Evolutionary conservation across 2,888 invertebrate species (phyloP).

Genomic region (Himalopsyche japonica): DNA sequence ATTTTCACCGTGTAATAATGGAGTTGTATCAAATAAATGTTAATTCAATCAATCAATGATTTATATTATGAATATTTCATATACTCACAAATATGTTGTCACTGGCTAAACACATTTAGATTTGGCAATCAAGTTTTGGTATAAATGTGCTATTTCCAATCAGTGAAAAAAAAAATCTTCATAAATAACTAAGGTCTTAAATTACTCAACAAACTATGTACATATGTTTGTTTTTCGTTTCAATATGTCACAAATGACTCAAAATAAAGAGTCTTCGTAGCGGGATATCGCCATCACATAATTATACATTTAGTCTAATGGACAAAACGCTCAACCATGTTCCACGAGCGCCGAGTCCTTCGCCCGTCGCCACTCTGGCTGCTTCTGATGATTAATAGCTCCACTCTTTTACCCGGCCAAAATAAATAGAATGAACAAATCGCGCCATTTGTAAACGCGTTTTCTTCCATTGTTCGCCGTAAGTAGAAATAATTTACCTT

Average conservation of each 20-base stretch:
- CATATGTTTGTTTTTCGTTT: no score
- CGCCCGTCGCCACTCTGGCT: not conserved
- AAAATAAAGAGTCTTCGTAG: not conserved
- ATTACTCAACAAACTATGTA: no score
- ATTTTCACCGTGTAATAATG: no score
- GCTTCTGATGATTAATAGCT: constrained; percentile 29
- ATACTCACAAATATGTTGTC: no score
- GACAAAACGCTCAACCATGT: not conserved
- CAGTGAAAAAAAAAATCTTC: no score
- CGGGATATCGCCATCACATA: not conserved
- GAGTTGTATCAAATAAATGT: no score
- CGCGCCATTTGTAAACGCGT: constrained; percentile 32
- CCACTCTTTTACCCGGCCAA: constrained; percentile 28
- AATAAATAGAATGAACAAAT: constrained; percentile 33
- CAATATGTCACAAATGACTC: not conserved
- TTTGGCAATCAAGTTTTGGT: no score
- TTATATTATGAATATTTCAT: no score
- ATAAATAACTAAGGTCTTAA: no score
- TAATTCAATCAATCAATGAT: no score
- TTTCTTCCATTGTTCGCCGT: constrained; percentile 16
- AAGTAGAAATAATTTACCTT: constrained; percentile 16
- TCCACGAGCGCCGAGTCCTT: not conserved
- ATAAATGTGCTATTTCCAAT: no score
- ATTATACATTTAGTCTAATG: not conserved
- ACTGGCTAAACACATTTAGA: no score